Base-by-base conservation (phyloP, 2,113 vertebrate genomes). In the Hyla sarda region DNA sequence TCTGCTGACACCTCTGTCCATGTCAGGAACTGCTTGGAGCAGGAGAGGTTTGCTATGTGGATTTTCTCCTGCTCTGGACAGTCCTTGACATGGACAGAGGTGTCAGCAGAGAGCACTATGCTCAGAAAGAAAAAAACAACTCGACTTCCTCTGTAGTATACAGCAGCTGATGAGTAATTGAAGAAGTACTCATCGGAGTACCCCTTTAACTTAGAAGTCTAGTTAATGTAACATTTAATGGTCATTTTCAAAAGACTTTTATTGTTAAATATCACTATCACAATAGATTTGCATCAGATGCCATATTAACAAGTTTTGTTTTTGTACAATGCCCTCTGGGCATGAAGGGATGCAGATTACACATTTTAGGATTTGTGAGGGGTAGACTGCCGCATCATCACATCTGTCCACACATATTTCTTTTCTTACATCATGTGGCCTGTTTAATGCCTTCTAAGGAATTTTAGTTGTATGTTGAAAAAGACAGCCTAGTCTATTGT, bases 341-440 rank as follows among this genome's bases (percentile, higher is more conserved):
- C 75, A 72, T 32, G 28, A 37, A 86, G 41, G 56, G 60, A 80
- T 86, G 48, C 76, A 54, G 62, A 86, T 45, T 56, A 69, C 56
- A 80, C 65, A 81, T 54, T 85, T 79, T 85, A 45, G 84, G 30
- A 52, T 79, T 78, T 48, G 79, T 85, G 32, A 32, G 52, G 76
- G 45, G 48, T 34, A 80, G 56, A 80, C 48, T 80, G 84, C 76
- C 73, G 34, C 45, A 73, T 86, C 84, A 86, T 86, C 84, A 86
- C 45, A 86, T 65, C 52, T 86, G 84, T 86, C 84, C 84, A 54
- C 48, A 81, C 76, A 56, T 32, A 81, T 86, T 86, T 86, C 30
- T 79, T 34, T 67, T 50, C 19, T 79, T 85, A 56, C 62, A 71
- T 79, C 78, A 79, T 60, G 50, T n/a, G 58, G 50, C 23, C 9